Evolutionary conservation across 1,140 invertebrate genomes (phyloP), one percentile per base, ranked within the genome.

Genomic region (Drosophila dunni): DNA sequence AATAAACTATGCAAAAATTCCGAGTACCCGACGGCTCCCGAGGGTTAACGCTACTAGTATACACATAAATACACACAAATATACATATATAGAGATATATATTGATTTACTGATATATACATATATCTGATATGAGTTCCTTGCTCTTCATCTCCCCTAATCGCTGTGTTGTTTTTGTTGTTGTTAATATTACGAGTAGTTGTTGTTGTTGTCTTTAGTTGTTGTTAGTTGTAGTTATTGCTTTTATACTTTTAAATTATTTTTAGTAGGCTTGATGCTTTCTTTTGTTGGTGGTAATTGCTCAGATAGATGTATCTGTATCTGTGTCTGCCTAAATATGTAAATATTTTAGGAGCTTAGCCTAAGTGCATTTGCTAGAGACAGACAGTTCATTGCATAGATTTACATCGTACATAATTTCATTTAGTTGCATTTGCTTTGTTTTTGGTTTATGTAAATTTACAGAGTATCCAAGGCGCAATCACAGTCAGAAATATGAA

Each of bases 401-500:
- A 64, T 40, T 56, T 56, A 2, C 24, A 38, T 29, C 24, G n/a
- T 29, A 29, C 13, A 13, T 38, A 7, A 54, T 73, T 61, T 63
- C 36, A 50, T 83, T 72, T 46, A 13, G 63, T 48, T 78, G n/a
- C 20, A 17, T 69, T 62, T 78, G 45, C 36, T 58, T 46, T 65
- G 7, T 79, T 34, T 56, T 73, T 80, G 38, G 50, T 62, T 58
- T 88, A 80, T 74, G 77, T 85, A 70, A 89, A 80, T 89, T 89
- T 89, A 88, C 84, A 88, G 74, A 91, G 81, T 86, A 90, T 91
- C 90, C 90, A 91, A 77, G 91, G 83, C 90, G 84, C 81, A 72
- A 91, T 89, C 90, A 91, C 76, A 85, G 90, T 91, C 90, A 91
- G 90, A 91, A 91, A 90, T 91, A 91, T 91, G 90, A 91, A 85